Base-by-base conservation (phyloP, 2,888 invertebrate genomes). In the Eilema caniola region DNA sequence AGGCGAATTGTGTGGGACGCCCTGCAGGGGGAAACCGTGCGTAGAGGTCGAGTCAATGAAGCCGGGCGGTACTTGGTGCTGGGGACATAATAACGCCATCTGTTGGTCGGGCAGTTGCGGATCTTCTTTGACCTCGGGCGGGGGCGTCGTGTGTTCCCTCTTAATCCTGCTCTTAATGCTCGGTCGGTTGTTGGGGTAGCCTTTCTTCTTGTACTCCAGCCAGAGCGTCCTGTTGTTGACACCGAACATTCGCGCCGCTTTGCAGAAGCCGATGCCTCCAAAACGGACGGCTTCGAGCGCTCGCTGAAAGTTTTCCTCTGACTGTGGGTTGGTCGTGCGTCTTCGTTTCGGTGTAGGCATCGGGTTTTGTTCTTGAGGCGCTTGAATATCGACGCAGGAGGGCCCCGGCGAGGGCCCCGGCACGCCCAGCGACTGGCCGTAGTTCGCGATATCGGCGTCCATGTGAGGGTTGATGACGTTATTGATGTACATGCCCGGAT, bases 241-340 rank as follows among this genome's bases (percentile, higher is more conserved):
- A 41, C 98, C 98, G 89, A 97, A 98, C 93, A 98, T 96, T 67
- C 97, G 95, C 0, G 98, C 98, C 12, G 98, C 98, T 86, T 98
- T 98, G 90, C 98, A 98, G 91, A 98, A 98, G 2, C 98, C 98
- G 80, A 98, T 97, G 57, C 98, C 97, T 28, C 98, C 98, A 85
- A 97, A 97, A 74, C 98, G 96, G 0, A 98, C 98, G 0, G 98
- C 98, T 86, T 98, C 98, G 66, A 98, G 92, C 0, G 98, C 98
- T 53, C 97, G 95, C 78, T 97, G 97, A 90, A 98, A 98, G 88
- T 98, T 98, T 86, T 98, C 98, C 84, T 97, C 98, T 1, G 97
- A 97, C 89, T 98, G 98, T 0, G 98, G 98, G 91, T 98, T 98
- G 67, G 97, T 96, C 67, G 97, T 89, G 73, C 98, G 96, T 84